Evolutionary conservation across 2,888 invertebrate species (phyloP).

Genomic region (Callimorpha dominula): DNA sequence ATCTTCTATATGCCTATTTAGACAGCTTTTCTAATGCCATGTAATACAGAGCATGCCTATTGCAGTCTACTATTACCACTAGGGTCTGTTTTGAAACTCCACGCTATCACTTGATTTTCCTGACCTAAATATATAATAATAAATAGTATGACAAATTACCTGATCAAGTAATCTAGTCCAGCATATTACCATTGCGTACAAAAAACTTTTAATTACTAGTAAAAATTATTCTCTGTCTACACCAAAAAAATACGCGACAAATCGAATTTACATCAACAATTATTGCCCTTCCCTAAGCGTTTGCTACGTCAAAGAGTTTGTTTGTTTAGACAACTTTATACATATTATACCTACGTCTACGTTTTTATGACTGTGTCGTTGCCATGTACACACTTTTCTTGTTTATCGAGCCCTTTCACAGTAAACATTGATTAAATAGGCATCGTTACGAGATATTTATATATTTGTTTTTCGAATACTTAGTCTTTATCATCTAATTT

Average conservation of each 20-base stretch:
- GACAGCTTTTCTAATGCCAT: too few species aligned
- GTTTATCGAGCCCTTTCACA: slow-evolving; percentile 1
- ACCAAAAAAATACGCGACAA: background rate
- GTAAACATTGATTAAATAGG: background rate
- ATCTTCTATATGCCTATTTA: too few species aligned
- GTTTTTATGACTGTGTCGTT: background rate
- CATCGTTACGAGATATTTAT: background rate
- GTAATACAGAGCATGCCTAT: too few species aligned
- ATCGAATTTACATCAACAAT: background rate
- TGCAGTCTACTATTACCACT: too few species aligned
- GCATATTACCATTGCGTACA: too few species aligned
- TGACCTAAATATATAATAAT: too few species aligned
- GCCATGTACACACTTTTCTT: background rate
- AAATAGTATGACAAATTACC: too few species aligned
- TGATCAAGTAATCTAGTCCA: too few species aligned
- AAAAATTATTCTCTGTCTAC: background rate
- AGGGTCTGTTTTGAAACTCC: too few species aligned
- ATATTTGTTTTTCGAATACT: background rate
- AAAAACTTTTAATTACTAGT: too few species aligned
- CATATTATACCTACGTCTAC: background rate
- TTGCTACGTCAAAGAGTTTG: background rate
- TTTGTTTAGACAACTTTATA: background rate
- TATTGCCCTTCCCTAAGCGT: background rate
- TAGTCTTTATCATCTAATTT: background rate
- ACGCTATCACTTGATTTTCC: too few species aligned